phyloP scores from a whole-genome alignment of 2,797 vertebrate genomes.

The Pyrrhura leucotis region DNA sequence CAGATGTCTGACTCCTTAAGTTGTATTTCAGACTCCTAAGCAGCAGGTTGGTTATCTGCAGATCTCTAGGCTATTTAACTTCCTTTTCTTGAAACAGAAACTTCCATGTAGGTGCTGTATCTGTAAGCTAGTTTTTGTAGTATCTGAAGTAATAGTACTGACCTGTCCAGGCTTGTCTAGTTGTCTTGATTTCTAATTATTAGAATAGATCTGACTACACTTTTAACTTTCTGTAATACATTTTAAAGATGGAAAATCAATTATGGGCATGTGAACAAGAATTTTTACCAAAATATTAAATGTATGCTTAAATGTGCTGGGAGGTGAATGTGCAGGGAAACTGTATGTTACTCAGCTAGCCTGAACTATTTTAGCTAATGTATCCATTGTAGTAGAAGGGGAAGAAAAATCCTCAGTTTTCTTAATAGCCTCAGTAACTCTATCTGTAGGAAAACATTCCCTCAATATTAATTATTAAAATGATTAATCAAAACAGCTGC shows the following conservation, averaged over 20 bases:
- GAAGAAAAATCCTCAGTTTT: not conserved
- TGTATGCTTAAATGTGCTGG: not conserved
- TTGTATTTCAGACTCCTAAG: not conserved
- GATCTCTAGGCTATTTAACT: not conserved
- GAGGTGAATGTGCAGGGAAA: not conserved
- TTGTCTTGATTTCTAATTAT: not conserved
- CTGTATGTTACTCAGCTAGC: not conserved
- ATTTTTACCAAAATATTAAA: not conserved
- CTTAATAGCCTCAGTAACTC: not conserved
- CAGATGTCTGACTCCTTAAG: not conserved
- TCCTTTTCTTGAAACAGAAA: not conserved
- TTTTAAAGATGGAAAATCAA: not conserved
- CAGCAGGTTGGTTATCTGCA: not conserved
- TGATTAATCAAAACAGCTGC: not conserved
- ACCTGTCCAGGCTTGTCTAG: not conserved
- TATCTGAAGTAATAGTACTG: not conserved
- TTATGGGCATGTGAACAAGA: not conserved
- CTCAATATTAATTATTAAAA: not conserved
- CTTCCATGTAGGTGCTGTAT: not conserved
- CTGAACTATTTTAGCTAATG: not conserved
- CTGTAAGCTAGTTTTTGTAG: not conserved
- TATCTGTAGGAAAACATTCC: not conserved
- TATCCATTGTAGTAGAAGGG: not conserved
- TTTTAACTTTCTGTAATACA: not conserved
- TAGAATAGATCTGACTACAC: not conserved